A percentile compares a stretch with the other conserved stretches of the same genome.
These are phyloP conservation scores for Proterorhinus semilunaris DNA, from an alignment of 2,113 vertebrate species.

Conservation along the genomic window DNA sequence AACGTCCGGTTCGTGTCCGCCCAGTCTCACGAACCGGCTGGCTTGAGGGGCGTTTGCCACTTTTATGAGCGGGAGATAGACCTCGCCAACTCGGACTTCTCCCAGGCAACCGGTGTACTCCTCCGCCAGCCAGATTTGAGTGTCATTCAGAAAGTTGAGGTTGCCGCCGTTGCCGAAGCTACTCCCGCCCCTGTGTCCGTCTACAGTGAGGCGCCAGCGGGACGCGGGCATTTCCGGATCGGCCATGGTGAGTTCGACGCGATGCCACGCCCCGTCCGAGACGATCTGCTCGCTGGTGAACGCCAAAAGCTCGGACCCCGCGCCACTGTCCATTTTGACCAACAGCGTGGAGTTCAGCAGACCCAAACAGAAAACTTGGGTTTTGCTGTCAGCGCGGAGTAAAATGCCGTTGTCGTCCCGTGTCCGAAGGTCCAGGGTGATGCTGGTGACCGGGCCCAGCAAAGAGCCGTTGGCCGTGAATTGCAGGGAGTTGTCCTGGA, in stretches of 20 bases:
- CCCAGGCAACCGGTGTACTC: conserved; percentile 91
- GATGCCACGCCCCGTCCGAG: conserved; percentile 88
- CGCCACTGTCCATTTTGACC: conserved; percentile 77
- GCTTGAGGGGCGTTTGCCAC: conserved; percentile 61
- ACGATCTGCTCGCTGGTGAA: conserved; percentile 70
- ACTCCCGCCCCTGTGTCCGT: conserved; percentile 57
- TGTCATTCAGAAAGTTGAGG: conserved; percentile 82
- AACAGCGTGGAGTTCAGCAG: conserved; percentile 82
- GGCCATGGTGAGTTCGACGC: conserved; percentile 75
- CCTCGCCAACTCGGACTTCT: conserved; percentile 81
- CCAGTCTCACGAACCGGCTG: conserved; percentile 71
- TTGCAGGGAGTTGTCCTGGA: conserved; percentile 74
- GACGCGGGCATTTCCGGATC: conserved; percentile 56
- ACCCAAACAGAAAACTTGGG: conserved; percentile 79
- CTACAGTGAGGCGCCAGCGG: conserved; percentile 81
- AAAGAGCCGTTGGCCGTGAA: conserved; percentile 78
- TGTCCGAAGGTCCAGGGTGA: conserved; percentile 84
- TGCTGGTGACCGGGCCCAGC: conserved; percentile 62
- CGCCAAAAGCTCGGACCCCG: conserved; percentile 69
- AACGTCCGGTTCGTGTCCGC: conserved; percentile 34
- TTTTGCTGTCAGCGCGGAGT: conserved; percentile 67
- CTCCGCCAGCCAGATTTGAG: conserved; percentile 76
- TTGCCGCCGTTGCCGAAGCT: conserved; percentile 70
- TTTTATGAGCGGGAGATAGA: conserved; percentile 81
- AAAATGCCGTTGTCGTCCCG: conserved; percentile 81